Evolutionary conservation across 1,140 invertebrate genomes (phyloP).

Genomic region (Zaprionus taronus): DNA sequence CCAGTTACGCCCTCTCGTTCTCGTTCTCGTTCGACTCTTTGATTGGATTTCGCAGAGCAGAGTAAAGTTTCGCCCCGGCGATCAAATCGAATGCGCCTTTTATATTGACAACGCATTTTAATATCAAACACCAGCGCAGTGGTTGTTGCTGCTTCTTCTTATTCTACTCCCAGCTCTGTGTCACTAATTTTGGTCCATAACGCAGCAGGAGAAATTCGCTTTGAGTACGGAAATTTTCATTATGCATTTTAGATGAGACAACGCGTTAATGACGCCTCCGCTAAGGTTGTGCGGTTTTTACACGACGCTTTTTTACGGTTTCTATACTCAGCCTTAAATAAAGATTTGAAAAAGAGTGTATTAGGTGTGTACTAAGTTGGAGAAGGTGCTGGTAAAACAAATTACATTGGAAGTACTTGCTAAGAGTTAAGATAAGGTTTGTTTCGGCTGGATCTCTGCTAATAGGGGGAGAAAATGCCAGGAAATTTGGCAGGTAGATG

Average conservation of each 20-base stretch:
- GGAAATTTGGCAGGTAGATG: not conserved
- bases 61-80: slow-evolving; percentile 17
- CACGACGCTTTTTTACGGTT: not conserved
- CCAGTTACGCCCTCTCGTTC: slow-evolving; percentile 38
- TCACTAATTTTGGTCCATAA: slow-evolving; percentile 42
- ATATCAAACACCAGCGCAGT: slow-evolving; percentile 48
- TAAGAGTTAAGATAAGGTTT: too few species aligned
- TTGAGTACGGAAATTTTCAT: slow-evolving; percentile 50
- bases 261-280: slow-evolving; percentile 28
- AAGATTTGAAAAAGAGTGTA: not conserved
- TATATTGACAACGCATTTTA: slow-evolving; percentile 69
- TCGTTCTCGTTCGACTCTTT: slow-evolving; percentile 33
- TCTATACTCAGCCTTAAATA: not conserved
- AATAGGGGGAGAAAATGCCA: not conserved
- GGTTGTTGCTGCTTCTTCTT: slow-evolving; percentile 6
- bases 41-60: slow-evolving; percentile 61
- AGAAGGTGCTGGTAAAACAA: too few species aligned
- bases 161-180: not conserved
- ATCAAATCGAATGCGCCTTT: slow-evolving; percentile 70
- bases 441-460: not conserved
- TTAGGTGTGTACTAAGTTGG: not conserved
- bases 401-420: too few species aligned
- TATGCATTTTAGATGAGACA: slow-evolving; percentile 49
- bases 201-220: slow-evolving; percentile 20
- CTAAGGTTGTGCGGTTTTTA: slow-evolving; percentile 9